phyloP scores from a whole-genome alignment of 2,888 invertebrate species.

The Cataglyphis rosenhaueri region DNA sequence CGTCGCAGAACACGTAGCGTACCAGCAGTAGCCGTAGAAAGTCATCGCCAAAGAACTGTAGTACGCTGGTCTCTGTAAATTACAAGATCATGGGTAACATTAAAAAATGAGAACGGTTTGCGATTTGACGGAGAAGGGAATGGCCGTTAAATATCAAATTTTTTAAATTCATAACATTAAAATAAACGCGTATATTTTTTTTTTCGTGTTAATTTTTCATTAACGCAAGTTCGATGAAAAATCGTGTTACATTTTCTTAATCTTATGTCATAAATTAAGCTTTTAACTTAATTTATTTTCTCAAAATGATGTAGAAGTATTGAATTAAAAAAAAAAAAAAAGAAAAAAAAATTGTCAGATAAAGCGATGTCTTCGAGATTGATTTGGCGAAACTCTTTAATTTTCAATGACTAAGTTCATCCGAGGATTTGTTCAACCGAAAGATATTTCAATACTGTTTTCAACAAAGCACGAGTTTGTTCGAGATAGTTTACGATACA shows the following conservation, averaged over 20 bases:
- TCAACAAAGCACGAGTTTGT: not conserved
- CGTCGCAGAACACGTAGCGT: constrained; percentile 97
- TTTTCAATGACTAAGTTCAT: not conserved
- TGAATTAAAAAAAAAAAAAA: not conserved
- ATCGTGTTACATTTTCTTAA: constrained; percentile 13
- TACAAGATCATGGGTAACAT: not conserved
- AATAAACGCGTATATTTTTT: constrained; percentile 16
- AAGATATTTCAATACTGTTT: not conserved
- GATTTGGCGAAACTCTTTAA: not conserved
- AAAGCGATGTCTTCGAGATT: not conserved
- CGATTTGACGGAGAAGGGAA: not conserved
- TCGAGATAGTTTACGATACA: not conserved
- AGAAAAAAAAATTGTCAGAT: not conserved
- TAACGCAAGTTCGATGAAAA: not conserved
- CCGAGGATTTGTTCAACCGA: not conserved
- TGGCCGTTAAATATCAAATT: not conserved
- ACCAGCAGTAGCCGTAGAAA: constrained; percentile 95
- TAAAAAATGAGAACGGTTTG: not conserved
- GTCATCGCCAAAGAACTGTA: constrained; percentile 97
- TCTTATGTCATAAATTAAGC: not conserved
- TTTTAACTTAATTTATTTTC: constrained; percentile 8
- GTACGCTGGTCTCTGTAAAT: constrained; percentile 84
- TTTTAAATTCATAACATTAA: not conserved
- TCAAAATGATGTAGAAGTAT: not conserved
- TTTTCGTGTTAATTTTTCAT: not conserved